phyloP scores from a whole-genome alignment of 2,888 invertebrate species.

The Erannis defoliaria region DNA sequence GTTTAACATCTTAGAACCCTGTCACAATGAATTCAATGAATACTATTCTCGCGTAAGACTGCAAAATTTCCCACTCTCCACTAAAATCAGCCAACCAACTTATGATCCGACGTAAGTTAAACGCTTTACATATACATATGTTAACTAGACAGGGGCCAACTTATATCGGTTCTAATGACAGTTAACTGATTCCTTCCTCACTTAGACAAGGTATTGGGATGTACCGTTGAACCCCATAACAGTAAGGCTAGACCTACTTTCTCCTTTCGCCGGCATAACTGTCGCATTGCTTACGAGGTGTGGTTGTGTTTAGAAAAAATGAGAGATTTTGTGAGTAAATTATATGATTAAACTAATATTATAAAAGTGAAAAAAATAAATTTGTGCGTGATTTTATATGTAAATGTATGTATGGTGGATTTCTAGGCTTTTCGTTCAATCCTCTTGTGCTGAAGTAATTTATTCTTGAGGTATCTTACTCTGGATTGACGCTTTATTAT shows the following conservation, averaged over 20 bases:
- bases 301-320: conserved; percentile 45
- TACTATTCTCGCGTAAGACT: no score
- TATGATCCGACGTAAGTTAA: no score
- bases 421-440: no score
- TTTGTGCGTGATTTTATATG: not conserved
- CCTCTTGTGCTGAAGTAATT: no score
- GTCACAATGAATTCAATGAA: conserved; percentile 10
- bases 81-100: not conserved
- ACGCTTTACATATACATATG: no score
- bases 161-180: no score
- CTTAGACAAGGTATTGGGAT: conserved; percentile 11
- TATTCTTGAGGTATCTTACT: no score
- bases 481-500: no score
- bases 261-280: conserved; percentile 60
- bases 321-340: conserved; percentile 62
- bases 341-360: not conserved
- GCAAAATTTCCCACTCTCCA: no score
- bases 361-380: not conserved
- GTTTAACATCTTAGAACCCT: conserved; percentile 3
- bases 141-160: no score
- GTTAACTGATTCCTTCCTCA: not conserved
- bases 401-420: not conserved
- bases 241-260: conserved; percentile 62
- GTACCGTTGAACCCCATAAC: conserved; percentile 20
- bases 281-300: conserved; percentile 46